Base-by-base conservation (phyloP, 2,888 invertebrate genomes). In the Schizotus pectinicornis region DNA sequence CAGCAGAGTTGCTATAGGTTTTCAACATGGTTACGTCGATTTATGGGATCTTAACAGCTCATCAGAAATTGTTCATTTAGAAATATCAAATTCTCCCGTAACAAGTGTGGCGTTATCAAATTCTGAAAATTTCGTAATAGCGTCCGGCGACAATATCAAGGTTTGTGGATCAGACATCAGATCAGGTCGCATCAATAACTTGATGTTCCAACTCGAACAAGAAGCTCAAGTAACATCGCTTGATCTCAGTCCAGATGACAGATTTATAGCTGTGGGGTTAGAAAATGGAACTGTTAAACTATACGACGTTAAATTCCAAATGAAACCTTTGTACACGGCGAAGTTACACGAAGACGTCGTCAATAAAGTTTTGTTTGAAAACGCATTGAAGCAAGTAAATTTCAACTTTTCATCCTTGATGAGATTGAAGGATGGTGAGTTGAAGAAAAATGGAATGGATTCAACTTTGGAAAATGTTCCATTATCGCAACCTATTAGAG, bases 211-310 rank as follows among this genome's bases (percentile, higher is more conserved):
- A 55, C 52, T 75, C 5, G 72, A 71, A 35, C 69, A 73, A 41
- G 50, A 59, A 3, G 14, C 8, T 6, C 67, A 72, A 1, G 63
- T 77, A 0, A 73, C 73, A 3, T 62, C 71, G 1, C 58, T 76
- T 3, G 77, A 75, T 47, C 62, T 75, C 11, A 71, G 73, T 50
- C 49, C 62, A 5, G 72, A 76, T 52, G 73, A 71, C 11, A 61
- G 63, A 11, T 63, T 65, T 31, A 48, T 78, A 9, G 75, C 70
- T 0, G 70, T 74, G 3, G 77, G 75, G 6, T 56, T 71, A 6
- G 69, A 69, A 41, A 69, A 73, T 45, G 78, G 78, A 6, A 63
- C 65, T 30, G 59, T 77, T 1, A 71, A 70, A 50, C 50, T 77
- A 1, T 78, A 75, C 61, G 74, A 78, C 49, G 58, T 75, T 22